Conservation (phyloP, 2,888 invertebrate genomes). For the Microplitis manilae region DNA sequence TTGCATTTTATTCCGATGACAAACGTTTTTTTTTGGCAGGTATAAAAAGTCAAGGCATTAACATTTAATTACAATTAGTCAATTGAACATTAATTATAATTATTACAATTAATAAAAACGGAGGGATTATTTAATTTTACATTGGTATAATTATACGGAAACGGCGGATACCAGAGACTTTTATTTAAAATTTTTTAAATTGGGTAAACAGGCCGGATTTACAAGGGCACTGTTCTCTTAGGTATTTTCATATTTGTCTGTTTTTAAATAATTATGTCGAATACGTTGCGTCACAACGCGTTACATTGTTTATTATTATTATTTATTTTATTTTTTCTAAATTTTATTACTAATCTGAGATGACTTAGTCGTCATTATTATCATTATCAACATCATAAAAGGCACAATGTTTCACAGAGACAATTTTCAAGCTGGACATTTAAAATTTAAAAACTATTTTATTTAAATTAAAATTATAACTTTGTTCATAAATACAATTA, state of each 20-base stretch:
- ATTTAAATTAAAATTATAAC: background rate
- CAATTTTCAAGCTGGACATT: conserved; percentile 37
- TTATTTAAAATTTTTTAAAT: background rate
- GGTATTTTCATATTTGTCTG: conserved; percentile 9
- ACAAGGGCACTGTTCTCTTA: conserved; percentile 9
- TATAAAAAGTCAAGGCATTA: conserved; percentile 43
- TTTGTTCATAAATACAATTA: background rate
- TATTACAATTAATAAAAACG: conserved; percentile 24
- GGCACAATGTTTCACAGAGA: conserved; percentile 63
- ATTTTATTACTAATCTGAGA: background rate
- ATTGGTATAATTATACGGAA: background rate
- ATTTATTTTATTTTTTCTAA: background rate
- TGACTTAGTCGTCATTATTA: background rate
- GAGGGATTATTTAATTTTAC: conserved; percentile 28
- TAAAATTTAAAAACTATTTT: conserved; percentile 4
- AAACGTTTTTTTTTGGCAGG: conserved; percentile 32
- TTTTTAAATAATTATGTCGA: conserved; percentile 4
- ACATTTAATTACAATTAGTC: conserved; percentile 14
- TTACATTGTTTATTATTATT: conserved; percentile 11
- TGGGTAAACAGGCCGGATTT: conserved; percentile 17
- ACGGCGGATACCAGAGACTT: conserved; percentile 11
- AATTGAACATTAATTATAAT: conserved; percentile 18
- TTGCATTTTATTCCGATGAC: conserved; percentile 31
- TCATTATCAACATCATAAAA: conserved; percentile 44
- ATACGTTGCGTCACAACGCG: conserved; percentile 37